phyloP scores from a whole-genome alignment of 2,888 invertebrate species.

The Kryphioiulus occultus region DNA sequence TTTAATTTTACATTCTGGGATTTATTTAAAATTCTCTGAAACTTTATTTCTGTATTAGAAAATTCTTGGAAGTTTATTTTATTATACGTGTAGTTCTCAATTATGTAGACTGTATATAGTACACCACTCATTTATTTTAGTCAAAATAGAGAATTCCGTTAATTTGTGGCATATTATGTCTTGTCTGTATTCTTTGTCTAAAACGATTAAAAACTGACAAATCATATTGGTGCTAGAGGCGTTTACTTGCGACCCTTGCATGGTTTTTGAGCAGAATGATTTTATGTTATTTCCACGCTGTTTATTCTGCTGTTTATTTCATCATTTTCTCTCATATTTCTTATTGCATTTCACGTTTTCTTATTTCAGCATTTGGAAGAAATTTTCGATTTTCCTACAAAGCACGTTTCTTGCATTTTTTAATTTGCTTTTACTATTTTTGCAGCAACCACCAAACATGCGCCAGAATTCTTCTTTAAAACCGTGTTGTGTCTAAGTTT shows the following conservation, averaged over 20 bases:
- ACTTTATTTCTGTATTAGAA: no score
- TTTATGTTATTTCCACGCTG: neutral
- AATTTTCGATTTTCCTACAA: neutral
- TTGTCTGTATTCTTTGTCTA: neutral
- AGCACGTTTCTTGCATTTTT: neutral
- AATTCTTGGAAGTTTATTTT: neutral
- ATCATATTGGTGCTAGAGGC: neutral
- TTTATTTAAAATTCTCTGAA: no score
- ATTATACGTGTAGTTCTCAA: neutral
- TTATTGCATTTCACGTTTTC: neutral
- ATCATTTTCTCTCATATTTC: neutral
- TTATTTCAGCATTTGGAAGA: neutral
- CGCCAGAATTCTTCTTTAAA: neutral
- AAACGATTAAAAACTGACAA: neutral
- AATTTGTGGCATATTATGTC: neutral
- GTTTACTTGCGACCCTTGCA: neutral
- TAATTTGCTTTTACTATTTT: neutral
- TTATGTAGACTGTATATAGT: no score
- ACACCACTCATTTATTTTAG: neutral
- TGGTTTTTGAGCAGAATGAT: no score
- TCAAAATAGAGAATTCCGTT: neutral
- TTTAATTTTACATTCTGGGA: no score
- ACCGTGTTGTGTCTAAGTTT: neutral
- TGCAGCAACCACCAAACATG: neutral
- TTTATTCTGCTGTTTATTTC: neutral